Conservation (phyloP, 2,113 vertebrate species). For the human region GRCh38 chr2:147190501-147191000, state of each 20-base stretch:
- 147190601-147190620: neutral
- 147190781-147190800: no score
- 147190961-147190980: neutral
- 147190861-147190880: no score
- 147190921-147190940: neutral
- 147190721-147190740: neutral
- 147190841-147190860: no score
- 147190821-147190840: neutral
- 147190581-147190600: neutral
- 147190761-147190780: neutral
- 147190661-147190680: neutral
- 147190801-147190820: no score
- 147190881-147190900: neutral
- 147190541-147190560: neutral
- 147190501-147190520: neutral
- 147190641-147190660: neutral
- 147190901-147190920: neutral
- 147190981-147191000: neutral
- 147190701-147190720: neutral
- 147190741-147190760: neutral
- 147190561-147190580: neutral
- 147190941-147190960: neutral
- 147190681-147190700: neutral
- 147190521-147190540: neutral
- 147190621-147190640: neutral